Conservation (phyloP, 2,888 invertebrate genomes). For the Actias luna region DNA sequence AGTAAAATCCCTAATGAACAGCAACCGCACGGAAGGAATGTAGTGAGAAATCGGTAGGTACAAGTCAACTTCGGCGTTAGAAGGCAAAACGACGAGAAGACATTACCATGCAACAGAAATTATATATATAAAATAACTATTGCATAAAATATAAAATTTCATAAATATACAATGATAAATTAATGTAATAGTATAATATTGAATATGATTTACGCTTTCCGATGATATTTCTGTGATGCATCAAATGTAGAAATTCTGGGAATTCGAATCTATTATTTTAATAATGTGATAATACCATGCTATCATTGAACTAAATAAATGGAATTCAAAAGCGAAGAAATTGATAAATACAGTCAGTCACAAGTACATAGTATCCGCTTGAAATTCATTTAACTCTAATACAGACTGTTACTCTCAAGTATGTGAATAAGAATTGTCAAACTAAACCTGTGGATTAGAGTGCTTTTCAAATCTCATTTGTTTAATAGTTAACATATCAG, state of each 20-base stretch:
- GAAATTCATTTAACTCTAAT: not conserved
- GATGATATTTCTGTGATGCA: too few species aligned
- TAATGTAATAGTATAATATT: not conserved
- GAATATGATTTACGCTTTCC: not conserved
- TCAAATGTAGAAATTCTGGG: not conserved
- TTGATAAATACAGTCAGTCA: not conserved
- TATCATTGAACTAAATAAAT: not conserved
- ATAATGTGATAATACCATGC: not conserved
- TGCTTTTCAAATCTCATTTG: not conserved
- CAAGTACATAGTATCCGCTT: not conserved
- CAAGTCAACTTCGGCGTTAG: constrained; percentile 54
- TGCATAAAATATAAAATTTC: not conserved
- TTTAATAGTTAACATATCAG: not conserved
- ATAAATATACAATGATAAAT: not conserved
- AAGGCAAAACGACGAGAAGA: constrained; percentile 48
- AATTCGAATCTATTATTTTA: not conserved
- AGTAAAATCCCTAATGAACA: constrained; percentile 46
- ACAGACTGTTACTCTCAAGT: not conserved
- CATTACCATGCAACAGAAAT: constrained; percentile 22
- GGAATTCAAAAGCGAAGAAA: not conserved
- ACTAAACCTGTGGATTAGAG: not conserved
- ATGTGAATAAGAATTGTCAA: not conserved
- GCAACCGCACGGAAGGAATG: constrained; percentile 42
- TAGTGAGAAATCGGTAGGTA: constrained; percentile 43
- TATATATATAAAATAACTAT: not conserved